A percentile compares a stretch with the other conserved stretches of the same genome.
These are phyloP conservation scores for Drosophila greeni DNA, from an alignment of 2,888 invertebrate species.

Conservation along the genomic window DNA sequence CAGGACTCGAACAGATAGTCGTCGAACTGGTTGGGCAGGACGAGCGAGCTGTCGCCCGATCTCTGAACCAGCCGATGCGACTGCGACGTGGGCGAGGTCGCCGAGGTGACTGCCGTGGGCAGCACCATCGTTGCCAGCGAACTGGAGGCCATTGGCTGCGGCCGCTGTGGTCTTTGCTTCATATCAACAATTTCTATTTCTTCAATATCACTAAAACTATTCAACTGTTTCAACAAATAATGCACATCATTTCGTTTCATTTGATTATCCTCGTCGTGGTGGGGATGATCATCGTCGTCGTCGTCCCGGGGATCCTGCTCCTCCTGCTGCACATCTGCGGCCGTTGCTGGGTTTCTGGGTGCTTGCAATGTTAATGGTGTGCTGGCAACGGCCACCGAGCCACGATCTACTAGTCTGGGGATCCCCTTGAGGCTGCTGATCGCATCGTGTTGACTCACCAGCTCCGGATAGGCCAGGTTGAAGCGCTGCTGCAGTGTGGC, in stretches of 20 bases:
- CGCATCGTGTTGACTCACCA: constrained; percentile 54
- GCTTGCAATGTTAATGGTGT: constrained; percentile 74
- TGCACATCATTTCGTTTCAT: constrained; percentile 80
- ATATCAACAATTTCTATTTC: constrained; percentile 80
- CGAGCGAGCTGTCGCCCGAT: constrained; percentile 24
- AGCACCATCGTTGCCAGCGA: constrained; percentile 72
- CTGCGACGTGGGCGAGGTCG: constrained; percentile 72
- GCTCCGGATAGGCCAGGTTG: constrained; percentile 69
- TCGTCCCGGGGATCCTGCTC: constrained; percentile 27
- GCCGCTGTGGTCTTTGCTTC: constrained; percentile 75
- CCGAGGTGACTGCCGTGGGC: constrained; percentile 22
- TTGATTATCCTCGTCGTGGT: constrained; percentile 77
- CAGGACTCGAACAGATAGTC: constrained; percentile 78
- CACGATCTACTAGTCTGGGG: constrained; percentile 56
- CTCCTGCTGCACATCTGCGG: constrained; percentile 47
- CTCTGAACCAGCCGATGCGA: constrained; percentile 67
- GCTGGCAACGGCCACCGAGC: constrained; percentile 67
- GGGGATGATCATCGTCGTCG: constrained; percentile 46
- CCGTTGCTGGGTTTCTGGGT: constrained; percentile 60
- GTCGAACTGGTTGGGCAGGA: constrained; percentile 69
- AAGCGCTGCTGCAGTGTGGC: constrained; percentile 68
- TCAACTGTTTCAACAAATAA: constrained; percentile 80
- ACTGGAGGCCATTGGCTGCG: constrained; percentile 73
- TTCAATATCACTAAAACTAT: constrained; percentile 80
- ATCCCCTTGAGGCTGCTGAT: constrained; percentile 62